Evolutionary conservation across 1,140 invertebrate genomes (phyloP), one percentile per base, ranked within the genome.

Genomic region (Lithobius niger): DNA sequence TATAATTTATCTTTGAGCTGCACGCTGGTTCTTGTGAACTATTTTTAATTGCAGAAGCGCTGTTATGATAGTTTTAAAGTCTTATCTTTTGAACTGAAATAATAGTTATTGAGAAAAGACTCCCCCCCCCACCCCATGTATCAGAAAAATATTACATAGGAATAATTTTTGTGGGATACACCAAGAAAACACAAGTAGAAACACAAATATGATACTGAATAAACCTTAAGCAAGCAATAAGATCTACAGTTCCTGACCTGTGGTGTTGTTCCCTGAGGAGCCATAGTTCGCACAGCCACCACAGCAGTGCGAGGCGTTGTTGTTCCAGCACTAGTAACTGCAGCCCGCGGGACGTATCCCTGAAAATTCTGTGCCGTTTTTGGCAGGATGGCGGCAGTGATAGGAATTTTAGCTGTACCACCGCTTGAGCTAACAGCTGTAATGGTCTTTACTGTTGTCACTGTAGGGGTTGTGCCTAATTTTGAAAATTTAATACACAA

Each of bases 351-450:
- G n/a, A 55, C 53, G 18, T 28, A 55, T 18, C n/a, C 24, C 13
- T 54, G 55, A 22, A 60, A 55, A 19, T 54, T 21, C 27, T 59
- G 57, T 28, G 52, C 47, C 1, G 59, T 27, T 44, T 62, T 62
- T 1, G 59, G 61, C 15, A 62, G 36, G 27, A 62, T 59, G 18
- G 61, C 45, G 13, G 59, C 50, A 15, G 53, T 45, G 1, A 61
- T 54, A 21, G 60, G 58, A 36, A 60, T 27, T 56, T 59, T 59
- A 15, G 26, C 22, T 28, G 19, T 57, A 3, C 48, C 51, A 10
- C 45, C 53, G 2, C 44, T 42, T 15, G 45, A 2, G 24, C 53
- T 45, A 10, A 54, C 21, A 18, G 55, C 22, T 13, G 49, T 26
- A 4, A 27, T 42, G 21, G 31, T 21, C 21, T 25, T 52, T 6